Conservation (phyloP, 2,888 invertebrate genomes). For the Seira musarum region DNA sequence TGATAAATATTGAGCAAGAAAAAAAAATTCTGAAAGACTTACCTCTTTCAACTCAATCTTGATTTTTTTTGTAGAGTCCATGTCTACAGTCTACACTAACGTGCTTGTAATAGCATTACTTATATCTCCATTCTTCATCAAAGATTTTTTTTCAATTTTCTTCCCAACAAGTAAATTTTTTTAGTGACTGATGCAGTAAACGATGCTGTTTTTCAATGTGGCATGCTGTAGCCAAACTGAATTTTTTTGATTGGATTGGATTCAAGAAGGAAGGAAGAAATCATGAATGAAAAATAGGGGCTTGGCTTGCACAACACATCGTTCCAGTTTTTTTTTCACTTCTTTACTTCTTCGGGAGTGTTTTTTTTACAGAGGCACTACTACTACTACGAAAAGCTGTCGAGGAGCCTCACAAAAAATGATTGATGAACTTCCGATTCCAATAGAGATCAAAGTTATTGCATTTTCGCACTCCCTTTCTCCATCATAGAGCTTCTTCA, state of each 20-base stretch:
- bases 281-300: slow-evolving; percentile 17
- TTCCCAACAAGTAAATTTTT: too few relatives aligned
- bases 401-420: slow-evolving; percentile 60
- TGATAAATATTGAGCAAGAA: too few relatives aligned
- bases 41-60: too few relatives aligned
- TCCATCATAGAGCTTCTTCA: slow-evolving; percentile 34
- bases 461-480: slow-evolving; percentile 56
- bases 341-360: not conserved
- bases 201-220: not conserved
- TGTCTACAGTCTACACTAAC: too few relatives aligned
- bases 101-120: not conserved
- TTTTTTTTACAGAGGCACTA: not conserved
- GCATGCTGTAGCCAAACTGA: not conserved
- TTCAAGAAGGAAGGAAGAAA: slow-evolving; percentile 16
- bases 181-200: too few relatives aligned
- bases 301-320: not conserved
- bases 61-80: not conserved
- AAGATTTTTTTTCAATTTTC: not conserved
- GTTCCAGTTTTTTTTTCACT: not conserved
- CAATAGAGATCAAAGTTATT: slow-evolving; percentile 70
- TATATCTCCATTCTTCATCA: not conserved
- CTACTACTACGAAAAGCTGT: slow-evolving; percentile 51
- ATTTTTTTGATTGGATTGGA: not conserved
- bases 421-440: slow-evolving; percentile 70
- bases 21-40: too few relatives aligned